Evolutionary conservation across 2,797 vertebrate genomes (phyloP).

Genomic region (Smutsia temminckii): DNA sequence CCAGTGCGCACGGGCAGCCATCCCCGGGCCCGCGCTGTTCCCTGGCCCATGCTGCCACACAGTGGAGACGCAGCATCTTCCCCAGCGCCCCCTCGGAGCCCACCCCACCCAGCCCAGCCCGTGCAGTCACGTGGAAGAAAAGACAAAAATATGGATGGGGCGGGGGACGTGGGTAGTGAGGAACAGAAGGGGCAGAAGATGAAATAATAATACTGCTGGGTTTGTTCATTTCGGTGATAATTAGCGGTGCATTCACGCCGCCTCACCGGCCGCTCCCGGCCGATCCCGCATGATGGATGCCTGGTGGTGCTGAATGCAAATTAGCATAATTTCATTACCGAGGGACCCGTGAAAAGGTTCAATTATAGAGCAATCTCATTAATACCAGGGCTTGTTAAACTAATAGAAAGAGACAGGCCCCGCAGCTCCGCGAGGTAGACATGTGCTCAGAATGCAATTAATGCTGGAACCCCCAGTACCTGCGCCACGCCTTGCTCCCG

Average conservation of each 20-base stretch:
- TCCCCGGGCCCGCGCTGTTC: conserved; percentile 70
- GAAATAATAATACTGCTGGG: conserved; percentile 79
- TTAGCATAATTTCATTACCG: conserved; percentile 95
- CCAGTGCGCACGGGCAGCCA: neutral
- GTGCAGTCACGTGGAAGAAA: neutral
- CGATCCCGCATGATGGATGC: conserved; percentile 97
- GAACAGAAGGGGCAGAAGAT: conserved; percentile 74
- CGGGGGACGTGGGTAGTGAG: neutral
- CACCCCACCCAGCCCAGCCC: conserved; percentile 13
- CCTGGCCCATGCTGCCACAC: conserved; percentile 93
- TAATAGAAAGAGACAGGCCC: conserved; percentile 91
- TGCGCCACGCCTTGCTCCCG: conserved; percentile 69
- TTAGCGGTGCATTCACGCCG: conserved; percentile 88
- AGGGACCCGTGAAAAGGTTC: conserved; percentile 96
- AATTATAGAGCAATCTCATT: conserved; percentile 98
- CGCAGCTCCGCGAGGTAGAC: conserved; percentile 92
- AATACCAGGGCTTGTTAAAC: conserved; percentile 94
- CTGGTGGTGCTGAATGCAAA: conserved; percentile 94
- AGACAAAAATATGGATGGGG: conserved; percentile 39
- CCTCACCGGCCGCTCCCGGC: conserved; percentile 91
- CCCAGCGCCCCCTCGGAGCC: conserved; percentile 7
- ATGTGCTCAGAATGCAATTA: conserved; percentile 93
- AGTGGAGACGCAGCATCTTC: conserved; percentile 84
- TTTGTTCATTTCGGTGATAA: conserved; percentile 87
- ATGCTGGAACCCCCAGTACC: conserved; percentile 76